Conservation (phyloP, 2,797 vertebrate species). For the Pangasius macronema region DNA sequence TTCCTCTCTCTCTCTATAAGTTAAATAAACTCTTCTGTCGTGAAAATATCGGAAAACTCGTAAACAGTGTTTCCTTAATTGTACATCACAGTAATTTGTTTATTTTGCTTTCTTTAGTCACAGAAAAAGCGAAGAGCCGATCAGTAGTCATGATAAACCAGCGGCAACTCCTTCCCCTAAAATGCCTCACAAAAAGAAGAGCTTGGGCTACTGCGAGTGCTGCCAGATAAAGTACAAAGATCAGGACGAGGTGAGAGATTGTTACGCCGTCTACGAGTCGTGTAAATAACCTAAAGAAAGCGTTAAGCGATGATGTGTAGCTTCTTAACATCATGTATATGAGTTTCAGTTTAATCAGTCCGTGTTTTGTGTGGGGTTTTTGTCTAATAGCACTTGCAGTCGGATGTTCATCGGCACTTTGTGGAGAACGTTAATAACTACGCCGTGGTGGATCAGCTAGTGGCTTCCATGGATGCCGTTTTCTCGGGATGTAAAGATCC, state of each 20-base stretch:
- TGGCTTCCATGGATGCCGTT: conserved; percentile 69
- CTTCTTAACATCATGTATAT: background rate
- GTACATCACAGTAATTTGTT: background rate
- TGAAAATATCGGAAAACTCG: too few species aligned
- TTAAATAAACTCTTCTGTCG: background rate
- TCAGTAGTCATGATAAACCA: conserved; percentile 58
- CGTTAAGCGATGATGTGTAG: background rate
- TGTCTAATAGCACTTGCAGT: conserved; percentile 79
- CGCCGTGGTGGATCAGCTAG: conserved; percentile 71
- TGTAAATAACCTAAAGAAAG: background rate
- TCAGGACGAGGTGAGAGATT: conserved; percentile 72
- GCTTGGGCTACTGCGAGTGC: conserved; percentile 82
- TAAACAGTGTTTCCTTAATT: background rate
- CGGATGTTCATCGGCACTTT: conserved; percentile 76
- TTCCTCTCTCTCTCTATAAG: background rate
- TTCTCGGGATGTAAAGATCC: conserved; percentile 57
- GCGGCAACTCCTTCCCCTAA: conserved; percentile 61
- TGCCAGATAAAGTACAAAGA: conserved; percentile 79
- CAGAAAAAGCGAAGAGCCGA: conserved; percentile 53
- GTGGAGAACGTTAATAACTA: conserved; percentile 74
- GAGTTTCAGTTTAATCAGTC: background rate
- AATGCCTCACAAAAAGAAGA: conserved; percentile 70
- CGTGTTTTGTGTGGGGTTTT: conserved; percentile 1
- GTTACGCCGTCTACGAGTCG: background rate
- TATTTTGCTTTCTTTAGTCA: background rate